These are phyloP conservation scores for Disparrhopalites patrizii DNA, from an alignment of 2,888 invertebrate genomes.

Conservation along the genomic window DNA sequence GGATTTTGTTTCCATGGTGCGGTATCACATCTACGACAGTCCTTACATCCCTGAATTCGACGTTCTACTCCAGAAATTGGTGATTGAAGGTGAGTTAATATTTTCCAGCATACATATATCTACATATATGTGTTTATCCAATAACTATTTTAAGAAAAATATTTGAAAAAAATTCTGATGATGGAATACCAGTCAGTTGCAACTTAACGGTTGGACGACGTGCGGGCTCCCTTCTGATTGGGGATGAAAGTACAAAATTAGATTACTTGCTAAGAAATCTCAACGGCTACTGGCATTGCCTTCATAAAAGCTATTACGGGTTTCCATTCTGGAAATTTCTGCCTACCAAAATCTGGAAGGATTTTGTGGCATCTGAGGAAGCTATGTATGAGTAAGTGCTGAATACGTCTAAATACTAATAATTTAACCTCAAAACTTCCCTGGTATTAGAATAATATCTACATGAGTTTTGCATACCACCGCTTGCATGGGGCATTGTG, in stretches of 20 bases:
- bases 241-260: slow-evolving; percentile 49
- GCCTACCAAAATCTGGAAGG: slow-evolving; percentile 66
- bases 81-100: slow-evolving; percentile 66
- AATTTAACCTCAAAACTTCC: no score
- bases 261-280: slow-evolving; percentile 32
- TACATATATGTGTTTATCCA: not conserved
- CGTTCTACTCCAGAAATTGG: slow-evolving; percentile 70
- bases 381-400: slow-evolving; percentile 70
- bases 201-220: slow-evolving; percentile 51
- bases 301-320: slow-evolving; percentile 57
- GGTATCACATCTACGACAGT: slow-evolving; percentile 54
- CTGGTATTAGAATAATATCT: no score
- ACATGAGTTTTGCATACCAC: no score
- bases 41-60: slow-evolving; percentile 63
- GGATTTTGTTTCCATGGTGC: slow-evolving; percentile 68
- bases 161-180: no score
- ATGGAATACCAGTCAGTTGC: slow-evolving; percentile 60
- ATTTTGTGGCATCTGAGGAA: slow-evolving; percentile 70
- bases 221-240: slow-evolving; percentile 69
- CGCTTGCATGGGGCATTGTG: not conserved
- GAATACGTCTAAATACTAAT: not conserved
- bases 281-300: slow-evolving; percentile 37
- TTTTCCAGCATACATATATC: not conserved
- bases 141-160: not conserved
- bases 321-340: slow-evolving; percentile 77